phyloP scores from a whole-genome alignment of 2,797 vertebrate species.

The Anguilla obscura region DNA sequence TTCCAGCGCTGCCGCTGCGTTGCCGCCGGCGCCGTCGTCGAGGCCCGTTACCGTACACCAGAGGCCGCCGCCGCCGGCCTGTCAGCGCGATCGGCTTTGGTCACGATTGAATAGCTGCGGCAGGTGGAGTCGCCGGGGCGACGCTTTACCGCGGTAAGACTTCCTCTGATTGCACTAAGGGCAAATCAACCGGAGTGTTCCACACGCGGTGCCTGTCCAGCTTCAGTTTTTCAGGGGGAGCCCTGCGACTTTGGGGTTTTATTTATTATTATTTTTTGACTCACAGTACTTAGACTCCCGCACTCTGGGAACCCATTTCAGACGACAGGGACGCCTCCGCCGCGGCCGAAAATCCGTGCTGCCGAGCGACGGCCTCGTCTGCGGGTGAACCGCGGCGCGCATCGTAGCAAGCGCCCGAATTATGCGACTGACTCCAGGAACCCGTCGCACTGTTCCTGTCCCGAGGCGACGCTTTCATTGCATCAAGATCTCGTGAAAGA shows the following conservation, averaged over 20 bases:
- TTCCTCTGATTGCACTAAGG: slow-evolving; percentile 58
- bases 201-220: neutral
- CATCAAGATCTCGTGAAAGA: neutral
- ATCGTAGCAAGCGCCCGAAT: slow-evolving; percentile 27
- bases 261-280: neutral
- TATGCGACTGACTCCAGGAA: slow-evolving; percentile 39
- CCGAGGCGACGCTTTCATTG: slow-evolving; percentile 35
- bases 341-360: neutral
- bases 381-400: slow-evolving; percentile 13
- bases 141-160: slow-evolving; percentile 66
- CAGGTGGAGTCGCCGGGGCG: slow-evolving; percentile 61
- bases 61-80: slow-evolving; percentile 52
- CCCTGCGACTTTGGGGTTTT: neutral
- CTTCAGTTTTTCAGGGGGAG: neutral
- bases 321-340: slow-evolving; percentile 13
- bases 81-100: slow-evolving; percentile 79
- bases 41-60: slow-evolving; percentile 55
- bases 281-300: too few relatives aligned
- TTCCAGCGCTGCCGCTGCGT: slow-evolving; percentile 58
- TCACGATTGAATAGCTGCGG: slow-evolving; percentile 80
- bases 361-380: slow-evolving; percentile 27
- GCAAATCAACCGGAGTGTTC: slow-evolving; percentile 65
- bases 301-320: too few relatives aligned
- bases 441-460: slow-evolving; percentile 32
- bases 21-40: slow-evolving; percentile 53